Conservation (phyloP, 1,140 invertebrate species). For the Zaprionus lachaisei region DNA sequence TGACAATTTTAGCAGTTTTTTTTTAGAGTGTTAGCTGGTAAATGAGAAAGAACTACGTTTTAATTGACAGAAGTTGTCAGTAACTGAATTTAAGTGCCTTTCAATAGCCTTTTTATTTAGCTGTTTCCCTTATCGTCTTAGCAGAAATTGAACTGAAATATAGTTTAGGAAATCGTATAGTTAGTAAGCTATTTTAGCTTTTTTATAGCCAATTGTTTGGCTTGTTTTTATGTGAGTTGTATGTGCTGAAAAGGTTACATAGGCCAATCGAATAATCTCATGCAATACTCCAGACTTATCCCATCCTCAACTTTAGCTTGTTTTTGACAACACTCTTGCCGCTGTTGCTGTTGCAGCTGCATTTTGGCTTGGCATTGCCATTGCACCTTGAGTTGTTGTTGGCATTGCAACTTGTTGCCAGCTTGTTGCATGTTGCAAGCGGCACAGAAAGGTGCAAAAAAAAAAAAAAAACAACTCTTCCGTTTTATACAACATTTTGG, state of each 20-base stretch:
- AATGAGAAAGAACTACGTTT: background rate
- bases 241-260: no score
- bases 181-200: background rate
- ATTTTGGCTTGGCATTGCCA: constrained; percentile 19
- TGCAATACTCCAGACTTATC: no score
- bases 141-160: no score
- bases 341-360: constrained; percentile 31
- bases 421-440: constrained; percentile 2
- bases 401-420: constrained; percentile 29
- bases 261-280: no score
- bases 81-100: background rate
- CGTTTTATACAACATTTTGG: constrained; percentile 40
- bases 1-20: background rate
- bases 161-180: background rate
- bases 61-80: background rate
- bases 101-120: background rate
- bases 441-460: constrained; percentile 1
- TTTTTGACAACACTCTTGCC: background rate
- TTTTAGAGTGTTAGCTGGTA: background rate
- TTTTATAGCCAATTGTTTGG: background rate
- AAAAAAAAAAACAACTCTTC: constrained; percentile 26
- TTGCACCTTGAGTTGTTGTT: constrained; percentile 6
- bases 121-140: background rate
- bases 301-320: background rate
- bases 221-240: no score